Base-by-base conservation (phyloP, 1,140 invertebrate genomes). In the Zaprionus ornatus region DNA sequence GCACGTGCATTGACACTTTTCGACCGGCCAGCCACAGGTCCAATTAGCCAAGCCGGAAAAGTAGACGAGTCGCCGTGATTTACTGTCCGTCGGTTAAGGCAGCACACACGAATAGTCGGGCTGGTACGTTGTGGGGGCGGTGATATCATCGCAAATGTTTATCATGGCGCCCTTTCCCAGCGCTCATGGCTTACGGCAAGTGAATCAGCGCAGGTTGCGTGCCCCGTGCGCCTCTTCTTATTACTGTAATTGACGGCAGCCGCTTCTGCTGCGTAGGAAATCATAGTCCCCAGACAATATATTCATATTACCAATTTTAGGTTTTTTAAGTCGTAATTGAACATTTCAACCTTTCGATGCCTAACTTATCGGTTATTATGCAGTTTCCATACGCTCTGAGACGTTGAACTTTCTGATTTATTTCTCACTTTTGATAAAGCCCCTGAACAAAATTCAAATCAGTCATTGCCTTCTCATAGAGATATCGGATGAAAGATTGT, bases 111-210 rank as follows among this genome's bases (percentile, higher is more conserved):
- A 45, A 45, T 29, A 23, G 23, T 29, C 40, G 52, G 62, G 45
- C 64, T 50, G 19, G 42, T 9, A 32, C 9, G 21, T 50, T 40
- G 69, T 29, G 63, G 45, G 54, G 48, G 35, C 59, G 32, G 72
- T 86, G 83, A 87, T 87, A 87, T 88, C 83, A 87, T 80, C 83
- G 67, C 54, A 42, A 69, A 56, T 85, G 66, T 74, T 78, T 74
- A 80, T 55, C 42, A 64, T 55, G 55, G 45, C 78, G 77, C 78
- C 75, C 67, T 66, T 35, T 63, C 57, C 64, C 57, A 40, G 1
- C n/a, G 40, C 23, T 27, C 23, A 17, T 23, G 12, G 13, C 45
- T 21, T 23, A 19, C 6, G 23, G 13, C 29, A 42, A 67, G 35
- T 71, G 73, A 75, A 71, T 75, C 73, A 71, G 61, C 54, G 19